These are phyloP conservation scores for Hydrotaea diabolus DNA, from an alignment of 2,888 invertebrate genomes.

Conservation along the genomic window DNA sequence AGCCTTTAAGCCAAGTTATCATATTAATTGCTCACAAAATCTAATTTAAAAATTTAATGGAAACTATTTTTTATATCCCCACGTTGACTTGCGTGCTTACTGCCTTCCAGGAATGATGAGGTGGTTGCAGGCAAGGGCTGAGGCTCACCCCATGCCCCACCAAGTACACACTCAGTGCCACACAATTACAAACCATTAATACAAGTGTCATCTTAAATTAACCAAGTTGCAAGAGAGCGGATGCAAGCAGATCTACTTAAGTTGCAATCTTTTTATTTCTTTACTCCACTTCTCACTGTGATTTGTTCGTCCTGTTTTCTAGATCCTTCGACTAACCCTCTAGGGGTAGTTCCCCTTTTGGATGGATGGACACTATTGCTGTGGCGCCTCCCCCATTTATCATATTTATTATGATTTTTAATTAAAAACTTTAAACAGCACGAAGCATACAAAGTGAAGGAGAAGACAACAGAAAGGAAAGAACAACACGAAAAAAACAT, in stretches of 20 bases:
- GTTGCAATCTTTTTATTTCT: conserved; percentile 41
- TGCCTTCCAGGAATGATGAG: neutral
- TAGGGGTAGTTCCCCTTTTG: neutral
- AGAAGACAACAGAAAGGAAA: neutral
- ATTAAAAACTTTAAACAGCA: conserved; percentile 63
- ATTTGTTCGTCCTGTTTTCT: neutral
- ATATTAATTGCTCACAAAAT: conserved; percentile 55
- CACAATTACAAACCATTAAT: conserved; percentile 66
- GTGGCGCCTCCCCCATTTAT: conserved; percentile 48
- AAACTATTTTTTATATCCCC: conserved; percentile 33
- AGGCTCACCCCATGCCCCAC: neutral
- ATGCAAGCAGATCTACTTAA: conserved; percentile 49
- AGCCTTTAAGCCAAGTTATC: conserved; percentile 30
- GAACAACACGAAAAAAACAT: neutral
- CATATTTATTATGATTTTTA: conserved; percentile 68
- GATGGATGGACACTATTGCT: neutral
- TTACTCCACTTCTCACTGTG: conserved; percentile 3
- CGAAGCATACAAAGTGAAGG: neutral
- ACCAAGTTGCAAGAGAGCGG: conserved; percentile 57
- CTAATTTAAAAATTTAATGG: conserved; percentile 51
- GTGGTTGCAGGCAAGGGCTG: conserved; percentile 1
- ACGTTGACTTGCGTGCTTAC: neutral
- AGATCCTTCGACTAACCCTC: neutral
- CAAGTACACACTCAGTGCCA: neutral
- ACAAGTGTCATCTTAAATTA: conserved; percentile 67